Base-by-base conservation (phyloP, 1,140 invertebrate species). In the Heliconius eleuchia region DNA sequence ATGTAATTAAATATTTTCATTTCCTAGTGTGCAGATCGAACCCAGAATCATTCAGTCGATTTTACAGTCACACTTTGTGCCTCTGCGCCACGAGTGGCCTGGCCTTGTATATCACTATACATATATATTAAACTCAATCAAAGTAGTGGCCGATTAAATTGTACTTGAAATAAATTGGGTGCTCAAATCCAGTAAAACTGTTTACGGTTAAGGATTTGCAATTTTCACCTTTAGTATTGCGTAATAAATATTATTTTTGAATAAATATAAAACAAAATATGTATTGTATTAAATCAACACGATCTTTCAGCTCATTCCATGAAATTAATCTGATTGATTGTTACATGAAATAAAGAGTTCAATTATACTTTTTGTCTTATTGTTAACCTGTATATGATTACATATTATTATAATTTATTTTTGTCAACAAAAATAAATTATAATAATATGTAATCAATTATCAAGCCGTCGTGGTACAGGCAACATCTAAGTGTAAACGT, bases 301-400 rank as follows among this genome's bases (percentile, higher is more conserved):
- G 71, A 72, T 72, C 71, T 72, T 72, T 72, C 71, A 72, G 19
- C 37, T 72, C 71, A 72, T 72, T 72, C 18, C 71, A 39, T 71
- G 71, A 71, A 71, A 71, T 71, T 71, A 71, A 71, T 71, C 18
- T 34, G 19, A 71, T 39, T 71, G 71, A 71, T 71, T 39, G 34
- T n/a, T 71, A 71, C 34, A 71, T 34, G 57, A 66, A 66, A 66
- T 30, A 23, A 66, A 66, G 57, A 66, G 23, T 16, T 66, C 57
- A 23, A 66, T 66, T 66, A 16, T 66, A 5, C 9, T 66, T 66
- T n/a, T 13, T 66, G 27, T 27, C 9, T 66, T 66, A 66, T 30
- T 16, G 23, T 27, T 66, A 66, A 66, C 11, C 4, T 66, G 11
- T 16, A 5, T 66, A 27, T 27, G n/a, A 27, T 30, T 66, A 13